These are phyloP conservation scores for Falco rusticolus DNA, from an alignment of 2,797 vertebrate genomes.

Conservation along the genomic window DNA sequence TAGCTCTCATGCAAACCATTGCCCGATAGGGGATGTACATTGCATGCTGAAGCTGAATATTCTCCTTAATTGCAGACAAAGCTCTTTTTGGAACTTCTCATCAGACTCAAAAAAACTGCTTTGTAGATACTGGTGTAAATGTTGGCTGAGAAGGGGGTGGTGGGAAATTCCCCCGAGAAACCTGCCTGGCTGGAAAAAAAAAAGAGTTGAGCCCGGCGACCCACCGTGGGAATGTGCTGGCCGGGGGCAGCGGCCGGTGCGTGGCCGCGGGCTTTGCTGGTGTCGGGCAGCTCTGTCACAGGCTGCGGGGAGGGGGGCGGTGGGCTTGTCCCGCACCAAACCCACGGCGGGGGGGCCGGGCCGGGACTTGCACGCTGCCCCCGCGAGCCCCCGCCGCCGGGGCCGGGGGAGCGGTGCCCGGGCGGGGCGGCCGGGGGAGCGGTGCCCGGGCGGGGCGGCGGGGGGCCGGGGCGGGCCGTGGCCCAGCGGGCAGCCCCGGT, in stretches of 20 bases:
- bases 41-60: background rate
- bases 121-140: background rate
- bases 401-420: background rate
- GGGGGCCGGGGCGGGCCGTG: conserved; percentile 48
- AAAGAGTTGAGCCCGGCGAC: background rate
- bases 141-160: background rate
- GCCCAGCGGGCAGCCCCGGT: conserved; percentile 75
- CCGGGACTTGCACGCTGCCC: background rate
- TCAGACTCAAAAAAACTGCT: background rate
- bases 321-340: background rate
- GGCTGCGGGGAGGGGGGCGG: background rate
- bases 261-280: background rate
- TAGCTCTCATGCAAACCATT: background rate
- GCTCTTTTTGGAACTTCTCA: background rate
- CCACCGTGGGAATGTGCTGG: background rate
- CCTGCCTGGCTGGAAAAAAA: background rate
- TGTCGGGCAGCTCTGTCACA: background rate
- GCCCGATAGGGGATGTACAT: background rate
- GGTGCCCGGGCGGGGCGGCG: background rate
- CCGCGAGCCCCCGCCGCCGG: background rate
- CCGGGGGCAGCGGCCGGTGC: background rate
- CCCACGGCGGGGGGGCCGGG: background rate
- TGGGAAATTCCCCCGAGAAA: background rate
- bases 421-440: background rate
- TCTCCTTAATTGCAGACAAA: background rate